phyloP scores from a whole-genome alignment of 2,113 vertebrate species.

The Synodontis membranacea region DNA sequence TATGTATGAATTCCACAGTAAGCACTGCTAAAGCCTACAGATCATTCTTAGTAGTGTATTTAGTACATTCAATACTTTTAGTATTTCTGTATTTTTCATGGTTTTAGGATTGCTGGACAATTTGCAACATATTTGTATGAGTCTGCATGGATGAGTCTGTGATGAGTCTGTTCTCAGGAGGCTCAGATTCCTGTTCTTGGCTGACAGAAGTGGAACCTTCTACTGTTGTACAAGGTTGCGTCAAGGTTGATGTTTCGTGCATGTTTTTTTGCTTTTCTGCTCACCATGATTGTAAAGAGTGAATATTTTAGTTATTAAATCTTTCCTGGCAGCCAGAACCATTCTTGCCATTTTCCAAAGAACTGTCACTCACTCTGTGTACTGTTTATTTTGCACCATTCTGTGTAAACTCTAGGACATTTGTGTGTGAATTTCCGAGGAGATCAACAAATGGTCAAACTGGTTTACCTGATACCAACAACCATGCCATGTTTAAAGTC shows the following conservation, averaged over 20 bases:
- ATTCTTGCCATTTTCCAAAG: no score
- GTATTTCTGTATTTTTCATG: not conserved
- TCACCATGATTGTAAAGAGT: not conserved
- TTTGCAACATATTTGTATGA: not conserved
- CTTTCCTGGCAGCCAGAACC: not conserved
- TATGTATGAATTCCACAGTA: not conserved
- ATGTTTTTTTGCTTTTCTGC: not conserved
- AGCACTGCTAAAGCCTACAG: not conserved
- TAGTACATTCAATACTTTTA: not conserved
- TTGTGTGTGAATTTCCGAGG: no score
- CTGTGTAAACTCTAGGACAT: no score
- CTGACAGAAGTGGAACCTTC: no score
- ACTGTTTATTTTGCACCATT: no score
- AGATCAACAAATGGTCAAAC: not conserved
- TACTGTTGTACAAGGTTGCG: no score
- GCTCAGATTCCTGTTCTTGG: no score
- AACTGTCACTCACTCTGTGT: no score
- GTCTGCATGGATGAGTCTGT: no score
- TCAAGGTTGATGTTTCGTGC: not conserved
- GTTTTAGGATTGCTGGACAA: not conserved
- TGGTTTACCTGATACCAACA: no score
- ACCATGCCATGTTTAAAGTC: no score
- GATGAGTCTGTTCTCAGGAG: no score
- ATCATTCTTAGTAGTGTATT: not conserved
- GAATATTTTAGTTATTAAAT: not conserved